Evolutionary conservation across 2,888 invertebrate species (phyloP).

Genomic region (Acrobasis repandana): DNA sequence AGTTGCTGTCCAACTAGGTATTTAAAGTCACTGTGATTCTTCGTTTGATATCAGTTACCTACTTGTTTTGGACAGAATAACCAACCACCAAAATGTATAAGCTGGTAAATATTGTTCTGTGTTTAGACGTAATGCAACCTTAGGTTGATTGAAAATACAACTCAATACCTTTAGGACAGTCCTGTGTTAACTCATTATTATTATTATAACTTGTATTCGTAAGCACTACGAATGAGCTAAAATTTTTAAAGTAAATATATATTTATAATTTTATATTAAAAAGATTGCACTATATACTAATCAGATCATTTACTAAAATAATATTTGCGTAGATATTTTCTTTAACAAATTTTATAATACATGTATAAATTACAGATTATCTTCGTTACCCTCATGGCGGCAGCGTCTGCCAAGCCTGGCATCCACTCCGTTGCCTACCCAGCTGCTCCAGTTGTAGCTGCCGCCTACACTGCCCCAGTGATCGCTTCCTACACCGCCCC

Average conservation of each 20-base stretch:
- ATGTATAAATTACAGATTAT: constrained; percentile 51
- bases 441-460: constrained; percentile 48
- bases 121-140: not conserved
- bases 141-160: no score
- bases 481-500: constrained; percentile 65
- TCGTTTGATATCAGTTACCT: constrained; percentile 48
- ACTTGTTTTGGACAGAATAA: constrained; percentile 40
- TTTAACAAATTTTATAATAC: no score
- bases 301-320: no score
- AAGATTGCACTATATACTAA: no score
- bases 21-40: constrained; percentile 53
- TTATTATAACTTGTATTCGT: no score
- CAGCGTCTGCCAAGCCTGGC: constrained; percentile 71
- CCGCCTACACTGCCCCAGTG: constrained; percentile 57
- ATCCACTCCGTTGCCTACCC: constrained; percentile 54
- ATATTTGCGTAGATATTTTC: no score
- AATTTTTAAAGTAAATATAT: no score
- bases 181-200: no score
- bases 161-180: no score
- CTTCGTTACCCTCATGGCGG: constrained; percentile 61
- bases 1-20: constrained; percentile 47
- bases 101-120: constrained; percentile 56
- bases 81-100: constrained; percentile 71
- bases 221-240: no score
- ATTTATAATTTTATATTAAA: no score